These are phyloP conservation scores for Caenorhabditis imperialis DNA, from an alignment of 2,888 invertebrate species.

Conservation along the genomic window DNA sequence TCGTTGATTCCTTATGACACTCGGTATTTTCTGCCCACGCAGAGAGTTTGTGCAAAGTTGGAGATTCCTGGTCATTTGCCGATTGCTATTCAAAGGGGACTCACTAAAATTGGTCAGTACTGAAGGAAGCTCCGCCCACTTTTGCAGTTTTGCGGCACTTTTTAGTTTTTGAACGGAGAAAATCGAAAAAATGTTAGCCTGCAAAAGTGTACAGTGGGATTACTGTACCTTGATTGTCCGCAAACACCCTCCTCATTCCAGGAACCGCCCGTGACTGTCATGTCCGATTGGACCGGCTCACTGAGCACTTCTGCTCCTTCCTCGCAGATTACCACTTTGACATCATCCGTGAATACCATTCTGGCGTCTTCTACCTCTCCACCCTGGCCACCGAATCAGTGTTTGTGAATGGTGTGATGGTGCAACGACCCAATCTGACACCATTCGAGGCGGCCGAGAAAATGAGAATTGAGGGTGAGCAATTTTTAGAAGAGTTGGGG, in stretches of 20 bases:
- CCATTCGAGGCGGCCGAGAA: conserved; percentile 16
- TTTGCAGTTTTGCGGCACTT: no score
- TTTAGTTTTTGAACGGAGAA: no score
- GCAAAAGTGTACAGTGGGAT: no score
- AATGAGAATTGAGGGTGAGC: neutral
- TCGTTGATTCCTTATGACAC: conserved; percentile 8
- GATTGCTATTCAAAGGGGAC: conserved; percentile 28
- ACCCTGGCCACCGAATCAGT: conserved; percentile 17
- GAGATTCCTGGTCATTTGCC: neutral
- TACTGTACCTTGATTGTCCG: no score
- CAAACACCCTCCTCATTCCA: neutral
- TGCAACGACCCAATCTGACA: neutral
- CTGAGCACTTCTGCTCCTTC: neutral
- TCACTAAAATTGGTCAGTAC: conserved; percentile 19
- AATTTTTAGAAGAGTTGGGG: neutral
- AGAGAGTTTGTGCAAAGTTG: conserved; percentile 16
- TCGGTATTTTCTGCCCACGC: conserved; percentile 21
- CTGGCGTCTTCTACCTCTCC: conserved; percentile 19
- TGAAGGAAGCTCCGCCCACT: no score
- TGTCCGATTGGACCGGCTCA: neutral
- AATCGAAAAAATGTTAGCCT: no score
- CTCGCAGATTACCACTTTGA: conserved; percentile 38
- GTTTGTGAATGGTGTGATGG: conserved; percentile 9
- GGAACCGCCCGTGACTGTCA: conserved; percentile 31
- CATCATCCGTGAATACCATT: conserved; percentile 27